These are phyloP conservation scores for Pseudorasbora parva DNA, from an alignment of 2,113 vertebrate genomes.

Conservation along the genomic window DNA sequence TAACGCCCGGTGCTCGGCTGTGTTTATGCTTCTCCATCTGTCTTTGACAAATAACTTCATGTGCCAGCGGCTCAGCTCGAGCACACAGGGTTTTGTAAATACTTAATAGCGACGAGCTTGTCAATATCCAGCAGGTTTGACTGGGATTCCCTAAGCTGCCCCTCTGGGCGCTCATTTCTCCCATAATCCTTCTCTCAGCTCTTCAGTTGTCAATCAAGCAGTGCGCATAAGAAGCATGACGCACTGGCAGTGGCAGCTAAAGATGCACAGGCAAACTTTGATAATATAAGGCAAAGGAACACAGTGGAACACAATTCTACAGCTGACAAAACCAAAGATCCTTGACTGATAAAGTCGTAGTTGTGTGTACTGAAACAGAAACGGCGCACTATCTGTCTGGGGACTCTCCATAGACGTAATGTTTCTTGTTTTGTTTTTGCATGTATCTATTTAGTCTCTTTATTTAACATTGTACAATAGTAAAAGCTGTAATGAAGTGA, in stretches of 20 bases:
- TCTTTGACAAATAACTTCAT: conserved; percentile 56
- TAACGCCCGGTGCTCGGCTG: conserved; percentile 39
- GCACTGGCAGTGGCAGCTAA: not conserved
- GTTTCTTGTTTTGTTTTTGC: too few relatives aligned
- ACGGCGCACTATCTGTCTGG: too few relatives aligned
- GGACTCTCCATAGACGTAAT: too few relatives aligned
- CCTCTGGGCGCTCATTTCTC: conserved; percentile 38
- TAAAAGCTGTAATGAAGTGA: not conserved
- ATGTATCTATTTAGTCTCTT: not conserved
- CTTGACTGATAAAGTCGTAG: not conserved
- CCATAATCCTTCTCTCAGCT: conserved; percentile 40
- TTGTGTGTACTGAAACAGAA: not conserved
- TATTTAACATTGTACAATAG: not conserved
- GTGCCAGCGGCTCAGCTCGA: conserved; percentile 21
- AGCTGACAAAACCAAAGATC: conserved; percentile 8
- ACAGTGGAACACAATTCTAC: not conserved
- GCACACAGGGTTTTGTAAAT: conserved; percentile 53
- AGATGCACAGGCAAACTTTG: conserved; percentile 40
- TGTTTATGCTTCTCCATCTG: conserved; percentile 50
- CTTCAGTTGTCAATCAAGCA: conserved; percentile 47
- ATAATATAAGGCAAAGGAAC: not conserved
- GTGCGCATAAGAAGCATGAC: conserved; percentile 26
- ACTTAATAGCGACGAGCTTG: conserved; percentile 51
- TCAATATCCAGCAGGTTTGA: conserved; percentile 54
- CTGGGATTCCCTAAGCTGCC: conserved; percentile 49